Base-by-base conservation (phyloP, 2,113 vertebrate species). In the Tetrao urogallus region DNA sequence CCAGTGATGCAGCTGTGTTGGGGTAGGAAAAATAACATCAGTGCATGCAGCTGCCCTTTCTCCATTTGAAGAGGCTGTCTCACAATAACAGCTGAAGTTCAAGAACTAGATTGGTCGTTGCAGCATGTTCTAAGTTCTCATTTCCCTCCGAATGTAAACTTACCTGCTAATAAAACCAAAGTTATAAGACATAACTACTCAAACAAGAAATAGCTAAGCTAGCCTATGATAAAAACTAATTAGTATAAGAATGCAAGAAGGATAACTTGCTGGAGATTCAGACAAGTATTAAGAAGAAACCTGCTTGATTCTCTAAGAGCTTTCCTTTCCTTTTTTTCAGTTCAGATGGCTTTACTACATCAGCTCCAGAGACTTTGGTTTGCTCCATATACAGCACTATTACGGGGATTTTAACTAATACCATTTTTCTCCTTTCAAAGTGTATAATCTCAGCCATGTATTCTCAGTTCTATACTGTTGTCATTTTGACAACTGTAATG, bases 1-100 rank as follows among this genome's bases (percentile, higher is more conserved):
- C 73, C 82, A 95, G 82, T 91, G 89, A 83, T n/a, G 80, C 92
- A 97, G 91, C 85, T 96, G 91, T 81, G 88, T 88, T 88, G 79
- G 65, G 18, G 13, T 38, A 94, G 38, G 22, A 82, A 80, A 92
- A 2, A 6, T 6, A 77, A 48, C 73, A 82, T 88, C 52, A 77
- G 77, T 88, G 80, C 74, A 81, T 2, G 19, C 66, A 86, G 82
- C 80, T 91, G 91, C 92, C 48, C 69, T 86, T 91, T 65, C 52
- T 90, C 66, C n/a, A 61, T 78, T 16, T 90, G 69, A 72, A 88
- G 34, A 90, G 76, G 48, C 75, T 72, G 56, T 73, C 75, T 96
- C 89, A 70, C 7, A 13, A 83, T 64, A 94, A 63, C 27, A 63
- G 57, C 74, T 90, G 34, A 72, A 8, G 10, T 76, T 58, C 70